These are phyloP conservation scores for Artibeus jamaicensis DNA, from an alignment of 2,797 vertebrate genomes.

Conservation along the genomic window DNA sequence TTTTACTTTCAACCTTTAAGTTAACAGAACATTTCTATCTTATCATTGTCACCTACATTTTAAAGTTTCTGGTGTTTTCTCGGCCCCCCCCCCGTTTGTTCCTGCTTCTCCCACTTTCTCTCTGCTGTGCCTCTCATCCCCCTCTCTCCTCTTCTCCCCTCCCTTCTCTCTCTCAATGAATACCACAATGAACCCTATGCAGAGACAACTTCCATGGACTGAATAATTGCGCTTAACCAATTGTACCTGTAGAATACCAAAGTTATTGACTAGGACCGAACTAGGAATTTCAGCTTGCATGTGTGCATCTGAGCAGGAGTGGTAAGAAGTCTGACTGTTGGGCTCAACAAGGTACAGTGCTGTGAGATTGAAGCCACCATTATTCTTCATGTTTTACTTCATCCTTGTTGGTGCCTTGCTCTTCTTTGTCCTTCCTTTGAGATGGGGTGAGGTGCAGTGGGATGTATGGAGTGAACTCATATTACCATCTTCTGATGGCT, in stretches of 20 bases:
- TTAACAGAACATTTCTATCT: slow-evolving; percentile 1
- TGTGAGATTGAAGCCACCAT: background rate
- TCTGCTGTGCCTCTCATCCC: background rate
- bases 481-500: background rate
- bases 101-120: too few species aligned
- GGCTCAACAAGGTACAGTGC: background rate
- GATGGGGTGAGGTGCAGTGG: background rate
- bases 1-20: slow-evolving; percentile 20
- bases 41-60: background rate
- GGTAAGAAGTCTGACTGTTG: background rate
- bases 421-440: background rate
- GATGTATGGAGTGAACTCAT: background rate
- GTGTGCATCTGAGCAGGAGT: background rate
- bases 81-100: too few species aligned
- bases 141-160: background rate
- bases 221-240: background rate
- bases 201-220: background rate
- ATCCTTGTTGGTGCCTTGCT: background rate
- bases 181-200: background rate
- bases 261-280: background rate
- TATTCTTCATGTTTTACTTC: too few species aligned
- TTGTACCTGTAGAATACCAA: background rate
- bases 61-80: background rate
- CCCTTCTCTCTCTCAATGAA: background rate
- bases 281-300: background rate